Conservation (phyloP, 2,797 vertebrate species). For the Sorex maritimensis region DNA sequence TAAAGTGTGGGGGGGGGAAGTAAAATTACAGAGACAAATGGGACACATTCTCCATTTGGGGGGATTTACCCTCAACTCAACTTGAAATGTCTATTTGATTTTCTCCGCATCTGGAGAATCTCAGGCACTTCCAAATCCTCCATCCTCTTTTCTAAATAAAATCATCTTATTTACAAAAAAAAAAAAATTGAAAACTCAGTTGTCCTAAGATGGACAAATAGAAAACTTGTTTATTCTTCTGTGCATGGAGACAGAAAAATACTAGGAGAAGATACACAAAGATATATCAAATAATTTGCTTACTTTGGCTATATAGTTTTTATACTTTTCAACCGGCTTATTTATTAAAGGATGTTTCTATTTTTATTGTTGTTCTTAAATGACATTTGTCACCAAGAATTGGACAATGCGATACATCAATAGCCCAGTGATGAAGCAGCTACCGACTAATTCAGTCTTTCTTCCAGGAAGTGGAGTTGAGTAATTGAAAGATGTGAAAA, state of each 20-base stretch:
- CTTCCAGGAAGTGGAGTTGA: conserved; percentile 60
- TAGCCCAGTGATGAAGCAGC: conserved; percentile 24
- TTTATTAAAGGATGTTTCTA: conserved; percentile 11
- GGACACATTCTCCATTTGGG: no score
- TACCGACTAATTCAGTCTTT: conserved; percentile 50
- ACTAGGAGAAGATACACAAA: not conserved
- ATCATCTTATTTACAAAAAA: no score
- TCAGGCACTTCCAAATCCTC: no score
- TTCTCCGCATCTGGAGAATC: no score
- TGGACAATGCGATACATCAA: not conserved
- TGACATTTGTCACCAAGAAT: conserved; percentile 52
- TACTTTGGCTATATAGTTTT: not conserved
- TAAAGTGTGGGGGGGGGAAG: no score
- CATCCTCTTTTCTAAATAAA: no score
- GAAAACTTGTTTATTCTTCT: not conserved
- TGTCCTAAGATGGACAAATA: not conserved
- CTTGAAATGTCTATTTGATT: no score
- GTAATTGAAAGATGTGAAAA: conserved; percentile 31
- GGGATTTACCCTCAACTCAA: no score
- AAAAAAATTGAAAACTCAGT: no score
- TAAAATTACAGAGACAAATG: no score
- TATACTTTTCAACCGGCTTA: not conserved
- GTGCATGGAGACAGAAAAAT: not conserved
- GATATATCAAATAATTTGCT: not conserved
- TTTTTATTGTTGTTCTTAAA: not conserved